Percentiles rank a stretch among this genome's conserved stretches.
Conservation (phyloP, 1,140 invertebrate species). For the Brachystomella parvula region DNA sequence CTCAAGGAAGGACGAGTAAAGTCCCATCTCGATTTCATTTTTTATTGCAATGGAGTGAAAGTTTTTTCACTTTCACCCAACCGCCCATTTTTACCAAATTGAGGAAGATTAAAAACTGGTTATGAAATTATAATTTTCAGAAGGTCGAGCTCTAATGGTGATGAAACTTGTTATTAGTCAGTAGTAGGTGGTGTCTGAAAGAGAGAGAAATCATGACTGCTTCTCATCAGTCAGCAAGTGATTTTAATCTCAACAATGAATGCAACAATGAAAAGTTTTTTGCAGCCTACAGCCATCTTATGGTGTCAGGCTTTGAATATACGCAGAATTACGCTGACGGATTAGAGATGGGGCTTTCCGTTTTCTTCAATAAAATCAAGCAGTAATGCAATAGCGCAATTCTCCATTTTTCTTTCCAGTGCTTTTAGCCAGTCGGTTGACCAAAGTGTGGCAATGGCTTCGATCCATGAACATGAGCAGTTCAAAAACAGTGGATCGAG, state of each 20-base stretch:
- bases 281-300: no score
- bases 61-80: not conserved
- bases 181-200: not conserved
- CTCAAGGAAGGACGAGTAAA: no score
- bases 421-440: constrained; percentile 16
- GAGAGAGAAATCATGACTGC: constrained; percentile 1
- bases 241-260: no score
- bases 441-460: constrained; percentile 30
- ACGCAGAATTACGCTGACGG: no score
- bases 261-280: no score
- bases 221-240: no score
- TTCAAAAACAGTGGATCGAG: not conserved
- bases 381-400: not conserved
- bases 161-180: not conserved
- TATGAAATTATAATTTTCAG: constrained; percentile 1
- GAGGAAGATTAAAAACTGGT: not conserved
- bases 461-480: constrained; percentile 1
- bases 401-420: not conserved
- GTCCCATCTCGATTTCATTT: not conserved
- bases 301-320: no score
- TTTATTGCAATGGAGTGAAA: constrained; percentile 5
- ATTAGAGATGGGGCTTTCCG: no score
- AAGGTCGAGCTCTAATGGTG: not conserved
- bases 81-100: not conserved
- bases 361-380: not conserved